A percentile compares a stretch with the other conserved stretches of the same genome.
Evolutionary conservation across 2,113 vertebrate genomes (phyloP).

Genomic region (Cricetomys ansorgei): DNA sequence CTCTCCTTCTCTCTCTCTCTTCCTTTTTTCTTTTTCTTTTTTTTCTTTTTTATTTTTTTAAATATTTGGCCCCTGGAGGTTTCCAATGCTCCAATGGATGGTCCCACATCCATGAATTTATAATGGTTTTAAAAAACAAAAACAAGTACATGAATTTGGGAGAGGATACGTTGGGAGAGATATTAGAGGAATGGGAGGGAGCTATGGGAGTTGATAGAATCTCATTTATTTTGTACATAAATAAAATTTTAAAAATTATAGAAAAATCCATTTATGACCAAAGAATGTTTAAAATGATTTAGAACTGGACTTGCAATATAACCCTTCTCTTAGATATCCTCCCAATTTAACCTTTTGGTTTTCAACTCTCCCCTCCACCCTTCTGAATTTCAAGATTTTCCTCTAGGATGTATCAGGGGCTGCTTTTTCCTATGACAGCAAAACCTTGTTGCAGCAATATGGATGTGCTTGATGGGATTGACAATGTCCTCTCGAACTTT

Average conservation of each 20-base stretch:
- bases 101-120: neutral
- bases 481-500: neutral
- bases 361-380: rapidly evolving
- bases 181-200: neutral
- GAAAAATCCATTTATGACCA: neutral
- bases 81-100: neutral
- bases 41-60: neutral
- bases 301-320: no score
- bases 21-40: no score
- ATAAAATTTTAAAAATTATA: neutral
- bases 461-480: neutral
- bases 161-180: rapidly evolving
- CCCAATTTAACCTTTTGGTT: neutral
- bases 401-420: neutral
- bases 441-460: neutral
- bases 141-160: neutral
- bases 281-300: neutral
- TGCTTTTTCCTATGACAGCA: rapidly evolving
- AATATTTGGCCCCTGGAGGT: neutral
- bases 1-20: no score
- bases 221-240: neutral
- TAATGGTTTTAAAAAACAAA: neutral
- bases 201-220: neutral
- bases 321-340: neutral
- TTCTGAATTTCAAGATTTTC: neutral